phyloP scores from a whole-genome alignment of 2,113 vertebrate species.

The Trichomycterus rosablanca region DNA sequence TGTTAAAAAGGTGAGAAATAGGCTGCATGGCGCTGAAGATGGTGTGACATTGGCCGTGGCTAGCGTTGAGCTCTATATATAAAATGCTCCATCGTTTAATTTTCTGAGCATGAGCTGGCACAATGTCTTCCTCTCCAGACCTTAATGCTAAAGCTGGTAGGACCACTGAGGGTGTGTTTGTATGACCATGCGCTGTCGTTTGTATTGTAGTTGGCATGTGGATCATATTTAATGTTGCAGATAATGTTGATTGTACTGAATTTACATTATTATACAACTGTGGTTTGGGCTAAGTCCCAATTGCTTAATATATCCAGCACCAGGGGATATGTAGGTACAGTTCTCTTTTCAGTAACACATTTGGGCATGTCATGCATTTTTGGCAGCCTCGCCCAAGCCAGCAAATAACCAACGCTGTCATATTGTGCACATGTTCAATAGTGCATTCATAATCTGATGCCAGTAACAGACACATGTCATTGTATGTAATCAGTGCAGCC shows the following conservation, averaged over 20 bases:
- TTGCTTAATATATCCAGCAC: neutral
- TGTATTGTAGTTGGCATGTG: neutral
- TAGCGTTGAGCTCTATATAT: slow-evolving; percentile 7
- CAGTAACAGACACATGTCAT: slow-evolving; percentile 10
- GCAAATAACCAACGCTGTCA: slow-evolving; percentile 12
- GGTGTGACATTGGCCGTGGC: slow-evolving; percentile 19
- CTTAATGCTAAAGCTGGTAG: neutral
- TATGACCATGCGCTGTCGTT: no score
- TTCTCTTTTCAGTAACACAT: neutral
- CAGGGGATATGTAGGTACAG: neutral
- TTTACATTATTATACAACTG: neutral
- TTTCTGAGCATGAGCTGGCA: neutral
- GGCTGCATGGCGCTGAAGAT: slow-evolving; percentile 32
- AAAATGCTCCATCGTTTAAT: neutral
- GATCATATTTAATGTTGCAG: neutral
- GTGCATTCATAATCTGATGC: slow-evolving; percentile 11
- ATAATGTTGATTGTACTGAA: neutral
- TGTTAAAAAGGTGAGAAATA: slow-evolving; percentile 70
- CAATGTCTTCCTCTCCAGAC: slow-evolving; percentile 3
- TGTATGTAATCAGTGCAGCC: neutral
- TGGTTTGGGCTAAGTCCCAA: neutral
- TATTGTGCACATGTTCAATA: slow-evolving; percentile 1
- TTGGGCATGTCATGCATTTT: slow-evolving; percentile 23
- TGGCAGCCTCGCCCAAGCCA: slow-evolving; percentile 7
- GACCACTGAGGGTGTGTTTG: no score